These are phyloP conservation scores for Triops cancriformis DNA, from an alignment of 1,140 invertebrate species.

Conservation along the genomic window DNA sequence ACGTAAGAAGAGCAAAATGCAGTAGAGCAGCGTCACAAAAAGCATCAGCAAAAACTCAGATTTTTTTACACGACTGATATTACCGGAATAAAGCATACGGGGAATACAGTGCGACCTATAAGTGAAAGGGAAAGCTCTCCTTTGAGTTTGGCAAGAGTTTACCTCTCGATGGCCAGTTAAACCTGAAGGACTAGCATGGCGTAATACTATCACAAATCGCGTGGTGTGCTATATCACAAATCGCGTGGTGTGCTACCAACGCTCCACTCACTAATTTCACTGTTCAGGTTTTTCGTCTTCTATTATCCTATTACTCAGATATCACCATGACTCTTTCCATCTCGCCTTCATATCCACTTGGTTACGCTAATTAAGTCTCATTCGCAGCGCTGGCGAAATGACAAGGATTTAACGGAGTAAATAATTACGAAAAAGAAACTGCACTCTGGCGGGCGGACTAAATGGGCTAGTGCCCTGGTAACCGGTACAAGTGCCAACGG, in stretches of 20 bases:
- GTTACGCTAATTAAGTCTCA: no score
- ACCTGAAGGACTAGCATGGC: not conserved
- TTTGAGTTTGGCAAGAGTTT: not conserved
- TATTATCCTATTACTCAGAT: no score
- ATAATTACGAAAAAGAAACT: no score
- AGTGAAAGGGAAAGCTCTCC: constrained; percentile 9
- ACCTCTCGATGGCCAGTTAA: not conserved
- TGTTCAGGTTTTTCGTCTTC: no score
- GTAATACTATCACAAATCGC: not conserved
- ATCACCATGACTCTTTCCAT: no score
- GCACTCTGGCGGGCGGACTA: no score
- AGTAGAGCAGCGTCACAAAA: not conserved
- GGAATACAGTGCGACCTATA: not conserved
- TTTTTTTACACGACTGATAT: not conserved
- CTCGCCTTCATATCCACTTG: no score
- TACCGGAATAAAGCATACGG: not conserved
- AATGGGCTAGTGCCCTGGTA: no score
- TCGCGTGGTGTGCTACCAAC: not conserved
- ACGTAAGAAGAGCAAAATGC: not conserved
- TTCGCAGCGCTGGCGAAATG: no score
- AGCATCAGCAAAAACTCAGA: not conserved
- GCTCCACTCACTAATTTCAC: not conserved
- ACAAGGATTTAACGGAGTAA: no score
- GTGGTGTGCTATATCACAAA: not conserved
- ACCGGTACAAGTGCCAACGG: no score